A percentile compares a stretch with the other conserved stretches of the same genome.
These are phyloP conservation scores for Perccottus glenii DNA, from an alignment of 2,113 vertebrate genomes.

Conservation along the genomic window DNA sequence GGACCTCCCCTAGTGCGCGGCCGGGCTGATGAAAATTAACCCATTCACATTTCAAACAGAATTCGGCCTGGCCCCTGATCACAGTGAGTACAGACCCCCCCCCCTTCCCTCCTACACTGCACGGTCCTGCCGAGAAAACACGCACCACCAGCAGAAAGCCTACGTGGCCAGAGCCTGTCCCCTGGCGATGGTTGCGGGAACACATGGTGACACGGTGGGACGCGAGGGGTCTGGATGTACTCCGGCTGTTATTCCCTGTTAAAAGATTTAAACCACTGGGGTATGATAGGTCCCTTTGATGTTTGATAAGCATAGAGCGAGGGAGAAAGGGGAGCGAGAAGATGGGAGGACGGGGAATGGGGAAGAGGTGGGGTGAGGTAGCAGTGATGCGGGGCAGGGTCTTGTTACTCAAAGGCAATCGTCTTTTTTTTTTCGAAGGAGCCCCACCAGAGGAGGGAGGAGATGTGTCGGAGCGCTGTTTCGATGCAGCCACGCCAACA, in stretches of 20 bases:
- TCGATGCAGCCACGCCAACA: constrained; percentile 86
- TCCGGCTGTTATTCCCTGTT: constrained; percentile 99
- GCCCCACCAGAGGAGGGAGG: constrained; percentile 87
- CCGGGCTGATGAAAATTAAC: constrained; percentile 95
- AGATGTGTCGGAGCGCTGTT: constrained; percentile 81
- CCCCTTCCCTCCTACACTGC: constrained; percentile 11
- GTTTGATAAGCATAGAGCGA: constrained; percentile 94
- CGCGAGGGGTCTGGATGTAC: constrained; percentile 94
- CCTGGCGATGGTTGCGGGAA: constrained; percentile 93
- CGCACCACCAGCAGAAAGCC: constrained; percentile 81
- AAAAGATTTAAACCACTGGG: constrained; percentile 99
- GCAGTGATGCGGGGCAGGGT: constrained; percentile 78
- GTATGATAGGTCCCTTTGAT: constrained; percentile 98
- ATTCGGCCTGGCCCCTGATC: constrained; percentile 98
- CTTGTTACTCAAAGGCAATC: constrained; percentile 93
- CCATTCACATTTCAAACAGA: constrained; percentile 99
- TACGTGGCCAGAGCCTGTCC: constrained; percentile 83
- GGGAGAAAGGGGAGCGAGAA: constrained; percentile 88
- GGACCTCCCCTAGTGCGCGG: constrained; percentile 89
- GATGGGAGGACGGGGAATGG: constrained; percentile 79
- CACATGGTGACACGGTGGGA: constrained; percentile 92
- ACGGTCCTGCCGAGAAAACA: constrained; percentile 89
- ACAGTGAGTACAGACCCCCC: constrained; percentile 85
- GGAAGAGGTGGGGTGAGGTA: constrained; percentile 41
- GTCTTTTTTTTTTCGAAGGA: constrained; percentile 80